Evolutionary conservation across 1,140 invertebrate genomes (phyloP).

Genomic region (Yoshiicerus persimilis): DNA sequence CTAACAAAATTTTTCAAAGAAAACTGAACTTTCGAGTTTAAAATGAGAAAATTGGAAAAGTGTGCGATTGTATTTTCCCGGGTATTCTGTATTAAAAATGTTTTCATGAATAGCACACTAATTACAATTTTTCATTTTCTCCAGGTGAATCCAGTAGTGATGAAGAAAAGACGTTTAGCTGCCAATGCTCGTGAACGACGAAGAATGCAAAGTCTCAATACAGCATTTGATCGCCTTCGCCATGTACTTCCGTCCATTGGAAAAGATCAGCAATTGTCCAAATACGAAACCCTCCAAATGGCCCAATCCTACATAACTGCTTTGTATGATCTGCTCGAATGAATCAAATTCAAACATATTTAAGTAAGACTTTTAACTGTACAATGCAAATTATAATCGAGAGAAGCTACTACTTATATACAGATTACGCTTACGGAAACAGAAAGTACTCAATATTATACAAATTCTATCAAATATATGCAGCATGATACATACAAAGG

Average conservation of each 20-base stretch:
- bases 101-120: too few species aligned
- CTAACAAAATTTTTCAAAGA: background rate
- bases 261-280: slow-evolving; percentile 88
- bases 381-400: background rate
- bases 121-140: too few species aligned
- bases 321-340: slow-evolving; percentile 78
- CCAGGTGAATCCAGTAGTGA: slow-evolving; percentile 71
- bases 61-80: background rate
- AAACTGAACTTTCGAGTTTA: background rate
- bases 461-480: background rate
- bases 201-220: slow-evolving; percentile 92
- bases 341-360: background rate
- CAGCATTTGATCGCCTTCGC: slow-evolving; percentile 87
- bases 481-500: background rate
- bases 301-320: slow-evolving; percentile 93
- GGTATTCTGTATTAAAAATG: background rate
- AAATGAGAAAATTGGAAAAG: background rate
- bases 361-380: background rate
- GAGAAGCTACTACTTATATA: background rate
- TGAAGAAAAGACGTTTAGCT: slow-evolving; percentile 79
- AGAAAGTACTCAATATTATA: background rate
- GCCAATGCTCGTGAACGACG: slow-evolving; percentile 90
- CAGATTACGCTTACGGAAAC: background rate
- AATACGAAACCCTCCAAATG: slow-evolving; percentile 97
- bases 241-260: slow-evolving; percentile 86